Evolutionary conservation across 2,113 vertebrate genomes (phyloP).

Genomic region (Platysteira castanea): DNA sequence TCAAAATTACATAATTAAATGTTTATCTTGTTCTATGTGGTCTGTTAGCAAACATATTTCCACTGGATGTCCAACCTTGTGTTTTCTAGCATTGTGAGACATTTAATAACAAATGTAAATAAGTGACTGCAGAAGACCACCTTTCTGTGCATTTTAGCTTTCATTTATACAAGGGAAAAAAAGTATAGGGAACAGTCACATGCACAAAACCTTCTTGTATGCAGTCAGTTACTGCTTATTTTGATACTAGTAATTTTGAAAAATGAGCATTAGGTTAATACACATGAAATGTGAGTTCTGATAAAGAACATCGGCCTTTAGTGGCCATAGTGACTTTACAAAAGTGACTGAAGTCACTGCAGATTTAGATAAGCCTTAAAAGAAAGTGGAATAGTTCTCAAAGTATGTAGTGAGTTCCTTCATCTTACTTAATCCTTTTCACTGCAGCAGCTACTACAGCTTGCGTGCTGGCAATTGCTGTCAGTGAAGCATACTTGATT

Average conservation of each 20-base stretch:
- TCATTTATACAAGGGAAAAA: background rate
- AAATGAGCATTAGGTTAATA: background rate
- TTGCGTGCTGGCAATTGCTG: background rate
- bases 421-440: background rate
- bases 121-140: background rate
- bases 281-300: background rate
- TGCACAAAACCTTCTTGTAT: background rate
- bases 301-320: background rate
- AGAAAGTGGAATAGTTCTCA: background rate
- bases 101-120: background rate
- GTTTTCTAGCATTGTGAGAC: background rate
- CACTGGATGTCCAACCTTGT: background rate
- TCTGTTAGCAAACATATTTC: slow-evolving; percentile 21
- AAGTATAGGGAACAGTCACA: background rate
- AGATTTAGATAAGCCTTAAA: background rate
- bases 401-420: background rate
- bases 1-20: slow-evolving; percentile 6
- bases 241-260: background rate
- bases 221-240: background rate
- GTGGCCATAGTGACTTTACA: background rate
- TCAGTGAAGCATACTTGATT: background rate
- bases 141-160: background rate
- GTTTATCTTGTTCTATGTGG: background rate
- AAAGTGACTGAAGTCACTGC: background rate
- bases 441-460: background rate